phyloP scores from a whole-genome alignment of 2,113 vertebrate genomes.

The Calypte anna region DNA sequence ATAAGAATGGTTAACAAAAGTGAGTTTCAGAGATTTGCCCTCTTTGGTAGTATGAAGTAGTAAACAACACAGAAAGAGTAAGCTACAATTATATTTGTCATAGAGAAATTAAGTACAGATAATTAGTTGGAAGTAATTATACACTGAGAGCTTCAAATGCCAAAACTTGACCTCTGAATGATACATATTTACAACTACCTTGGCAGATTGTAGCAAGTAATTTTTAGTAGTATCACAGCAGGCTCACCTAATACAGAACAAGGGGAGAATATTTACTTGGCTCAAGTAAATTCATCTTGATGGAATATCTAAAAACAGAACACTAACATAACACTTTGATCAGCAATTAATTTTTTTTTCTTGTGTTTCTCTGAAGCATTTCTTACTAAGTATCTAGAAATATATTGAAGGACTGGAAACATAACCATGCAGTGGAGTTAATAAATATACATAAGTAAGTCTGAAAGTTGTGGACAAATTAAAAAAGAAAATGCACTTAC shows the following conservation, averaged over 20 bases:
- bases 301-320: background rate
- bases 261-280: background rate
- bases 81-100: background rate
- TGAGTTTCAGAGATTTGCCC: background rate
- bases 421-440: background rate
- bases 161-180: background rate
- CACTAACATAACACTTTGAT: background rate
- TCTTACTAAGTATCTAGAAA: background rate
- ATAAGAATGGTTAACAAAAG: background rate
- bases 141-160: background rate
- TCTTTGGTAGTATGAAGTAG: background rate
- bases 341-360: background rate
- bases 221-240: background rate
- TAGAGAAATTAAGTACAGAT: background rate
- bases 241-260: background rate
- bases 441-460: background rate
- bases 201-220: background rate
- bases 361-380: background rate
- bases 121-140: background rate
- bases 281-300: background rate
- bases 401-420: background rate
- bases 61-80: background rate
- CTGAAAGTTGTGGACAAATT: background rate
- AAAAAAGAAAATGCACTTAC: constrained; percentile 78
- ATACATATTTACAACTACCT: background rate